Conservation (phyloP, 2,113 vertebrate species). For the human (Homo sapiens) region GRCh38 chr1:50388001-50388500, state of each 20-base stretch:
- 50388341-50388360: background rate
- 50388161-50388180: background rate
- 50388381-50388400: too few relatives aligned
- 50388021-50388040: too few relatives aligned
- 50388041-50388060: too few relatives aligned
- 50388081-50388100: too few relatives aligned
- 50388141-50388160: background rate
- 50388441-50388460: too few relatives aligned
- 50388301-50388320: background rate
- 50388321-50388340: background rate
- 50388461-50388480: too few relatives aligned
- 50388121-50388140: background rate
- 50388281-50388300: background rate
- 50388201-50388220: background rate
- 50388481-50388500: too few relatives aligned
- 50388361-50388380: background rate
- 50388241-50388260: background rate
- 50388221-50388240: background rate
- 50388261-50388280: background rate
- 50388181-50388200: background rate
- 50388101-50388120: too few relatives aligned
- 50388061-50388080: too few relatives aligned
- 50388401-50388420: too few relatives aligned
- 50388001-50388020: too few relatives aligned
- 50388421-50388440: too few relatives aligned